Evolutionary conservation across 2,888 invertebrate genomes (phyloP), one percentile per base, ranked within the genome.

Genomic region (Parochlus steinenii): DNA sequence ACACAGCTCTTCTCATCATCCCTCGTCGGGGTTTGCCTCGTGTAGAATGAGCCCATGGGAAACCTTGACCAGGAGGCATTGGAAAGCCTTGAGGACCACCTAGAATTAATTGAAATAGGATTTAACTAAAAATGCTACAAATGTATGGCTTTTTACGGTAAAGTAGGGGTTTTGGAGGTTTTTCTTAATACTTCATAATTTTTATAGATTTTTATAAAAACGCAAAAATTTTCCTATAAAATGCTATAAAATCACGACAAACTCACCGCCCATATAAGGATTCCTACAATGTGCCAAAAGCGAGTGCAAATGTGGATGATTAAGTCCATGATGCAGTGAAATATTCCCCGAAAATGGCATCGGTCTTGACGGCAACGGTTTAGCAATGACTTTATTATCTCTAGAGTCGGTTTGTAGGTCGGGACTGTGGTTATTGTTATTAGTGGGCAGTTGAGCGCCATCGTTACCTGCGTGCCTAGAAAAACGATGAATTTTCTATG

Each of bases 1-100:
- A 97, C 25, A 97, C 97, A 0, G 97, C 95, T 24, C 97, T 65
- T 25, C 95, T 65, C 80, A 95, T 85, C 93, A 95, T 95, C 2
- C 93, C 93, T 5, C 93, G 68, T 1, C 95, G 69, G 0, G 93
- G 93, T 54, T 93, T 89, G 51, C 89, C 87, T 56, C 87, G 67
- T 17, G 85, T 79, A 54, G 83, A 83, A 51, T 83, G 81, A 25
- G 87, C 85, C 89, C 89, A 89, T 7, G 89, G 87, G 52, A 89
- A 87, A 0, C 59, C 59, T 48, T 59, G 59, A 2, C 71, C 71
- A 22, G 60, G 60, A 1, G 71, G 70, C 22, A 71, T 51, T 8
- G 71, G 71, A 44, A 71, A 71, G 24, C 71, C 71, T 56, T 71
- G 70, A 1, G 71, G 44, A 19, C 44, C 58, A 35, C 57, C 59